Percentiles rank a stretch among this genome's conserved stretches.
Conservation (phyloP, 2,113 vertebrate species). For the Catharus bicknelli region DNA sequence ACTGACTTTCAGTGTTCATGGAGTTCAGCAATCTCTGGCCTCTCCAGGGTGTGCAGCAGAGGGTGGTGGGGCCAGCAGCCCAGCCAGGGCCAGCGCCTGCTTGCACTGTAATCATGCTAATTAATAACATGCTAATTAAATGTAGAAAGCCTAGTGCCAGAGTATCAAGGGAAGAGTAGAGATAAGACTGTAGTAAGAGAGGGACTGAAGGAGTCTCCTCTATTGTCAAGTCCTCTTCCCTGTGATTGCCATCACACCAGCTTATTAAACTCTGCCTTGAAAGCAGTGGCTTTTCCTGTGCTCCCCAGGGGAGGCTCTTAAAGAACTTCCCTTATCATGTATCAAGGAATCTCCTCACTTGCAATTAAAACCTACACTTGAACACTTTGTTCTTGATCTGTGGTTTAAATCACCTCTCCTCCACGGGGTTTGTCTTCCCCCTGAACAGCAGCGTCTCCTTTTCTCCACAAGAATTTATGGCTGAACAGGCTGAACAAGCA, state of each 20-base stretch:
- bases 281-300: background rate
- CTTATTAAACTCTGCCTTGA: background rate
- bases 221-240: background rate
- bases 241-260: background rate
- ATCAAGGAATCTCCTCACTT: background rate
- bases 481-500: accelerated
- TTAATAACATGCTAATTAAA: background rate
- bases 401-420: background rate
- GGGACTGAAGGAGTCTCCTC: background rate
- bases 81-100: background rate
- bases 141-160: background rate
- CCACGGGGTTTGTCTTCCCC: background rate
- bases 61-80: background rate
- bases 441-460: background rate
- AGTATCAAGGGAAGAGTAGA: background rate
- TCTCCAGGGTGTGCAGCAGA: background rate
- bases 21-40: background rate
- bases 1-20: background rate
- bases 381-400: background rate
- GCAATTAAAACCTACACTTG: background rate
- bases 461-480: background rate
- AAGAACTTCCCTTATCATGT: background rate
- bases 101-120: background rate
- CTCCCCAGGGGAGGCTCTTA: background rate
- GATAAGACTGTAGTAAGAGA: background rate